phyloP scores from a whole-genome alignment of 2,888 invertebrate species.

The Fragum whitleyi region DNA sequence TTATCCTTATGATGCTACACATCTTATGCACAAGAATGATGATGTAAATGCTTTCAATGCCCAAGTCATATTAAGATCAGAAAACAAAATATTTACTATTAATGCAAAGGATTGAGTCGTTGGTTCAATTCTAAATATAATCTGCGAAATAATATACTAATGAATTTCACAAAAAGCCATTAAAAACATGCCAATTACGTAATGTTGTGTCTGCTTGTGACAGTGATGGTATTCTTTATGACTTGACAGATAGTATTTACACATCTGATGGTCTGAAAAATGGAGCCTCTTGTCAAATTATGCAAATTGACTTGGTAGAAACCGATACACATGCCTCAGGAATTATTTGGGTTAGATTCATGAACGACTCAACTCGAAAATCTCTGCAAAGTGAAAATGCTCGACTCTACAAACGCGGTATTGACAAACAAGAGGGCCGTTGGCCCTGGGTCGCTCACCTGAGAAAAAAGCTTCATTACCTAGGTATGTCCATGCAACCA shows the following conservation, averaged over 20 bases:
- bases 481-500: too few species aligned
- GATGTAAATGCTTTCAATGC: slow-evolving; percentile 37
- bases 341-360: slow-evolving; percentile 57
- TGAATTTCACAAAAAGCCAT: slow-evolving; percentile 30
- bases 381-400: slow-evolving; percentile 12
- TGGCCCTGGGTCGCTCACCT: too few species aligned
- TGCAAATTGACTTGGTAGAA: slow-evolving; percentile 21
- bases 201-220: slow-evolving; percentile 32
- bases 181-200: slow-evolving; percentile 32
- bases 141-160: slow-evolving; percentile 23
- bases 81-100: slow-evolving; percentile 5
- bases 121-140: slow-evolving; percentile 24
- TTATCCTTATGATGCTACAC: slow-evolving; percentile 39
- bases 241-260: slow-evolving; percentile 49
- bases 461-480: too few species aligned
- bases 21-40: slow-evolving; percentile 34
- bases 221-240: slow-evolving; percentile 48
- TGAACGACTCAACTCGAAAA: slow-evolving; percentile 40
- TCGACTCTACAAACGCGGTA: slow-evolving; percentile 26
- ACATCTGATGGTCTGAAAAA: slow-evolving; percentile 55
- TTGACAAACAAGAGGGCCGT: too few species aligned
- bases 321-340: neutral
- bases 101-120: slow-evolving; percentile 41
- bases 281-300: slow-evolving; percentile 44
- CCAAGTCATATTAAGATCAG: slow-evolving; percentile 18